Conservation (phyloP, 2,113 vertebrate species). For the Tenebrosternarchus preto region DNA sequence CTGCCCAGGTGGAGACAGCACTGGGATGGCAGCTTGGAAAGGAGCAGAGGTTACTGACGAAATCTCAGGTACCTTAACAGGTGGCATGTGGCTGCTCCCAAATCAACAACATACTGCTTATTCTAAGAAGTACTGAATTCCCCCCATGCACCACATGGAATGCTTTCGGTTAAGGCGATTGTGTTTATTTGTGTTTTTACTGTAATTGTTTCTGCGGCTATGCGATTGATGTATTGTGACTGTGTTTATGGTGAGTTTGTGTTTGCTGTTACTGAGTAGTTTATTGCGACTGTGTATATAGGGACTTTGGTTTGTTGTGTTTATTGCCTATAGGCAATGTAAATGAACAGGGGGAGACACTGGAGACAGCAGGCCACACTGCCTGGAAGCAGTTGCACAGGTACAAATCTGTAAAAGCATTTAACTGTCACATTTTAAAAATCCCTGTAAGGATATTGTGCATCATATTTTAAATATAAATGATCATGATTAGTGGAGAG, state of each 20-base stretch:
- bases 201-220: too few species aligned
- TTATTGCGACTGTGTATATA: background rate
- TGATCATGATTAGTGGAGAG: too few species aligned
- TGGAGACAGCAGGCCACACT: conserved; percentile 1
- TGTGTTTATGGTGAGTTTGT: too few species aligned
- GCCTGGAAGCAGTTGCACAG: conserved; percentile 33
- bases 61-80: background rate
- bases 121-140: too few species aligned
- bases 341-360: conserved; percentile 13
- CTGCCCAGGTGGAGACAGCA: conserved; percentile 23
- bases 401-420: conserved; percentile 11
- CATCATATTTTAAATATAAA: too few species aligned
- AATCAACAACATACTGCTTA: background rate
- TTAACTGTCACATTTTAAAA: too few species aligned
- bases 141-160: too few species aligned
- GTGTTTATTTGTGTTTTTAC: too few species aligned
- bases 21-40: background rate
- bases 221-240: background rate
- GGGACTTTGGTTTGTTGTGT: background rate
- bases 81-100: background rate
- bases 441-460: too few species aligned
- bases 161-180: too few species aligned
- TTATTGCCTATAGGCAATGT: conserved; percentile 2
- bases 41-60: background rate
- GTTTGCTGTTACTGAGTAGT: too few species aligned